Base-by-base conservation (phyloP, 2,888 invertebrate genomes). In the Trissolcus japonicus region DNA sequence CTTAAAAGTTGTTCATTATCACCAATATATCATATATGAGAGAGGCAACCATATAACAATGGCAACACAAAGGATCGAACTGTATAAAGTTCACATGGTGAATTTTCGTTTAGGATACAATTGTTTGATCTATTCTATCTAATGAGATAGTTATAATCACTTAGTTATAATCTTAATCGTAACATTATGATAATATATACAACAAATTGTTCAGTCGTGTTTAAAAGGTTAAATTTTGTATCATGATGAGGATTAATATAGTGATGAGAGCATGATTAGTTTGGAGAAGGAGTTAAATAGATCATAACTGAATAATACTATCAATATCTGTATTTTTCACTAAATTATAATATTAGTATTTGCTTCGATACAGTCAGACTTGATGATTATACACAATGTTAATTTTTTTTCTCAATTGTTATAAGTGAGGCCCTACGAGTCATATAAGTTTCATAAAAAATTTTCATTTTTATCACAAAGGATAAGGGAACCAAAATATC, bases 271-370 rank as follows among this genome's bases (percentile, higher is more conserved):
- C 29, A 61, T 16, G 25, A 76, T 65, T 76, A 65, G 56, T 69
- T 60, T 76, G 76, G 65, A 69, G 57, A 61, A 76, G 69, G 76
- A 60, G 56, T 69, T 76, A 56, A 76, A 71, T 66, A 71, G 76
- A 76, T 43, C 6, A 71, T 72, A 71, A 71, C 71, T 62, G 71
- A 53, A 76, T 76, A 71, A 66, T 76, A 69, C 72, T 76, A 72
- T 72, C 76, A 76, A 76, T 72, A 76, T 67, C 63, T 76, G 76
- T 76, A 72, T 76, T 76, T 46, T 76, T 76, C 71, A 59, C 71
- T 71, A 72, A 76, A 76, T 76, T 71, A 72, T 76, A 67, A 76
- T 76, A 76, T 76, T 76, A 76, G 63, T 76, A 76, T 66, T 76
- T 72, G 67, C 69, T 50, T 71, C 25, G 1, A 54, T 72, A 67